Base-by-base conservation (phyloP, 2,113 vertebrate species). In the Edolisoma coerulescens region DNA sequence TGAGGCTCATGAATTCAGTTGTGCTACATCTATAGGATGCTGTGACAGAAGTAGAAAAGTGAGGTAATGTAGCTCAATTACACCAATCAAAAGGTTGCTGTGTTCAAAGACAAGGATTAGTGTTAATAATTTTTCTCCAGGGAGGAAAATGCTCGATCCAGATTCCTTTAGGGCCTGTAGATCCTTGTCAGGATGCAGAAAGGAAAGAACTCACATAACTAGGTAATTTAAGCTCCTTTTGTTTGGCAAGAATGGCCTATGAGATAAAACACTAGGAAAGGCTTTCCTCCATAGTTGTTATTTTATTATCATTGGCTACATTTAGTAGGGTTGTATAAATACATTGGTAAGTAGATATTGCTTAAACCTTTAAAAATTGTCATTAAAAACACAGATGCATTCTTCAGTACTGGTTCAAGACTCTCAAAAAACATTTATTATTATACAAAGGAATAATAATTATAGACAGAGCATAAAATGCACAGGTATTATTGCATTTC, bases 21-120 rank as follows among this genome's bases (percentile, higher is more conserved):
- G 63, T 42, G 54, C 89, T 97, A 69, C 69, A 68, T 61, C 78
- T 87, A 73, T 42, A 89, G 81, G 95, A 95, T 91, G 85, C 67
- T 28, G 69, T 27, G 68, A 86, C 93, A 91, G 77, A 93, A 88
- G 91, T 81, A 96, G 95, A 89, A 95, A 95, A 90, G 69, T 79
- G 90, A 97, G 71, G 93, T 94, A 93, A 92, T 88, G 41, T 96
- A 95, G 90, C 81, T 95, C 94, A 93, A 57, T 96, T 96, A 96
- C 92, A 94, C 92, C 96, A 97, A 90, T 95, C 57, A 80, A 85
- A 30, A 13, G 67, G 94, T 93, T 92, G 81, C 85, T 96, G 97
- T 97, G 95, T 97, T 98, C 96, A 97, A 97, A 97, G 96, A 92
- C 84, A 94, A 95, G 96, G 96, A 98, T 98, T 98, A 97, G 94